Evolutionary conservation across 1,140 invertebrate species (phyloP).

Genomic region (Harpegnathos saltator): DNA sequence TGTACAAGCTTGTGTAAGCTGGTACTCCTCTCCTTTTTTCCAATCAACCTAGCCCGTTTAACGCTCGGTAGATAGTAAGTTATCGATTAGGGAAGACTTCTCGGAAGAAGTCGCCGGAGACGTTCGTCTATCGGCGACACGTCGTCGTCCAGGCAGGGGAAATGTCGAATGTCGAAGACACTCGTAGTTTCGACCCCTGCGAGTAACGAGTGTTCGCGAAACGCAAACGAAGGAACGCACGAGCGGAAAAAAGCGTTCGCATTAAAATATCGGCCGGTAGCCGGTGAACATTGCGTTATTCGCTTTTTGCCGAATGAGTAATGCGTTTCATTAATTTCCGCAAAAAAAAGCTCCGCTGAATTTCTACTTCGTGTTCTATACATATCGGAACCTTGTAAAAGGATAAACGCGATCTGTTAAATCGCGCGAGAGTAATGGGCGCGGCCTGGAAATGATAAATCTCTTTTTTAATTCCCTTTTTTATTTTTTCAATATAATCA

Average conservation of each 20-base stretch:
- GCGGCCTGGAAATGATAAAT: conserved; percentile 1
- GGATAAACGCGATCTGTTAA: conserved; percentile 11
- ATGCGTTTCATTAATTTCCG: conserved; percentile 11
- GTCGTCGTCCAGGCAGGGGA: not conserved
- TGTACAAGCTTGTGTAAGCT: not conserved
- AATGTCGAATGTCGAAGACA: conserved; percentile 7
- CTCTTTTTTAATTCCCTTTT: conserved; percentile 19
- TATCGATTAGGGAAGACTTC: not conserved
- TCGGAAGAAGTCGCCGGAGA: not conserved
- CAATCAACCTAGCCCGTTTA: not conserved
- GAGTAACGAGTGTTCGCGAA: not conserved
- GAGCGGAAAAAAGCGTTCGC: too few species aligned
- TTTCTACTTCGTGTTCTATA: not conserved
- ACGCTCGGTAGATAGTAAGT: not conserved
- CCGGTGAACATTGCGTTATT: not conserved
- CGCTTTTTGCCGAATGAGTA: conserved; percentile 19
- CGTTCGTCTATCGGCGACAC: conserved; percentile 15
- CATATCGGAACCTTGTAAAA: not conserved
- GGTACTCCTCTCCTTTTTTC: not conserved
- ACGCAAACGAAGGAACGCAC: not conserved
- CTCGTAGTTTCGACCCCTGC: conserved; percentile 13
- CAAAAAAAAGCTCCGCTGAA: not conserved
- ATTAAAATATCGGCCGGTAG: not conserved
- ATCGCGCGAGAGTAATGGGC: not conserved
- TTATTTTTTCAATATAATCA: conserved; percentile 50